Conservation (phyloP, 2,113 vertebrate species). For the Picathartes gymnocephalus region DNA sequence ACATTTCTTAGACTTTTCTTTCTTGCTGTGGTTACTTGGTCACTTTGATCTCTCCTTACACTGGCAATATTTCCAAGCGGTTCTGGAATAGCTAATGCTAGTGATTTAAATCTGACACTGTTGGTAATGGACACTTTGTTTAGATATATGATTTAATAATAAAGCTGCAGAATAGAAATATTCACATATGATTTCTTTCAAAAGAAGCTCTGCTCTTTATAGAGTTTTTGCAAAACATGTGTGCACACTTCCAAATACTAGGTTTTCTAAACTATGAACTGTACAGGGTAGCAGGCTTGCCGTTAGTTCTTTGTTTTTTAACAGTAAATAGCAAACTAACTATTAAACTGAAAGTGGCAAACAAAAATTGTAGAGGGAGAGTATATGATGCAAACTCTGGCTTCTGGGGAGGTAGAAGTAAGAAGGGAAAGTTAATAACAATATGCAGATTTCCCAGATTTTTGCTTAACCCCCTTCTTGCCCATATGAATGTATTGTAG, state of each 20-base stretch:
- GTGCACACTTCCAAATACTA: neutral
- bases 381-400: neutral
- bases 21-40: neutral
- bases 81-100: neutral
- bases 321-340: neutral
- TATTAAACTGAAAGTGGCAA: neutral
- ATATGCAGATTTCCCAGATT: neutral
- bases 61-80: neutral
- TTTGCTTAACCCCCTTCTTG: neutral
- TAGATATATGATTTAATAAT: neutral
- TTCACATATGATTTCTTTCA: neutral
- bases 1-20: neutral
- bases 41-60: neutral
- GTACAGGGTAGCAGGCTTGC: neutral
- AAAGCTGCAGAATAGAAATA: neutral
- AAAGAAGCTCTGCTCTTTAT: neutral
- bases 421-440: neutral
- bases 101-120: neutral
- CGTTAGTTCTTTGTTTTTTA: neutral
- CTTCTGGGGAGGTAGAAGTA: neutral
- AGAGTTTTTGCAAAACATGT: neutral
- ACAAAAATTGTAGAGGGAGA: neutral
- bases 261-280: neutral
- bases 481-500: neutral
- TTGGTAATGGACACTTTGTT: neutral